phyloP scores from a whole-genome alignment of 2,888 invertebrate species.

The Phasia obesa region DNA sequence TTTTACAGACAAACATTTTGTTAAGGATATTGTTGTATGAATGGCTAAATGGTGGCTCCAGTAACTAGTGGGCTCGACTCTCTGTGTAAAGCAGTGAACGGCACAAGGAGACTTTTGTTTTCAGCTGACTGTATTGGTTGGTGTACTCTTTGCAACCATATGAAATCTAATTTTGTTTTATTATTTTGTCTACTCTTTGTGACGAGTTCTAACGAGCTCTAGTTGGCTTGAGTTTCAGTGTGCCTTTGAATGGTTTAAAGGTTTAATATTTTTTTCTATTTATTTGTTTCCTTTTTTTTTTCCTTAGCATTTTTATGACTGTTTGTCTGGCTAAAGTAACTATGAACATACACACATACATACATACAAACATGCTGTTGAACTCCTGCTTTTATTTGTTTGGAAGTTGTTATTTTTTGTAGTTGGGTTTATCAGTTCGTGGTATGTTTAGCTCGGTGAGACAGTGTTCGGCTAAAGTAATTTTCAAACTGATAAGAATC shows the following conservation, averaged over 20 bases:
- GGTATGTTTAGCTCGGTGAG: slow-evolving; percentile 39
- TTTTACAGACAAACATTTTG: not conserved
- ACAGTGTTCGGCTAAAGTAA: slow-evolving; percentile 68
- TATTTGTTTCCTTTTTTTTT: slow-evolving; percentile 13
- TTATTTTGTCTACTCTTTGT: too few relatives aligned
- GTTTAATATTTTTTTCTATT: slow-evolving; percentile 8
- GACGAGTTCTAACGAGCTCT: too few relatives aligned
- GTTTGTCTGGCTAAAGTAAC: slow-evolving; percentile 46
- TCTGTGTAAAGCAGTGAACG: not conserved
- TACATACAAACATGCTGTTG: slow-evolving; percentile 7
- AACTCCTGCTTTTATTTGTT: slow-evolving; percentile 3
- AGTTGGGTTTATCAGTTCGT: slow-evolving; percentile 27
- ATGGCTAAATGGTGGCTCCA: not conserved
- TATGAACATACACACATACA: slow-evolving; percentile 5
- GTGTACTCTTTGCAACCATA: too few relatives aligned
- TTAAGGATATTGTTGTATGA: not conserved
- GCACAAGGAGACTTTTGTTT: not conserved
- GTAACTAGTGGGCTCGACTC: not conserved
- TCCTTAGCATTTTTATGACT: slow-evolving; percentile 34
- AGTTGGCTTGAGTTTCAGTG: not conserved
- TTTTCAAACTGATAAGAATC: slow-evolving; percentile 72
- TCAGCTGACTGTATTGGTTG: too few relatives aligned
- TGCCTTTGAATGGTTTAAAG: not conserved
- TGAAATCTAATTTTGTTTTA: too few relatives aligned
- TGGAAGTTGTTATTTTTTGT: slow-evolving; percentile 42